These are phyloP conservation scores for Saccostrea echinata DNA, from an alignment of 1,140 invertebrate genomes.

Conservation along the genomic window DNA sequence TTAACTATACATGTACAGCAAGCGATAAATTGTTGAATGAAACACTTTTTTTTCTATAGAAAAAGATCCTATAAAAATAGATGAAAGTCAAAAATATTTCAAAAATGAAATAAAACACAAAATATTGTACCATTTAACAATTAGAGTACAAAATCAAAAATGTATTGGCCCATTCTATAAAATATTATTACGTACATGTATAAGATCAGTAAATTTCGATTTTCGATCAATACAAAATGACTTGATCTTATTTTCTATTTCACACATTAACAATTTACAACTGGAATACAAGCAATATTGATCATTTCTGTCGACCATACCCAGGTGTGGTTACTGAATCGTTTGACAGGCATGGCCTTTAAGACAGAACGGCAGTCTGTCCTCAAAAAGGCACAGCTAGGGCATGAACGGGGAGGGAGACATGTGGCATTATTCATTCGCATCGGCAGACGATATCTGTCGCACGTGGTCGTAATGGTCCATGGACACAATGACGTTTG, in stretches of 20 bases:
- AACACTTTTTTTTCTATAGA: too few species aligned
- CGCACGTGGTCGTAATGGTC: neutral
- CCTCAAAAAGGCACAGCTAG: neutral
- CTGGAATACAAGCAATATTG: neutral
- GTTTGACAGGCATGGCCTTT: neutral
- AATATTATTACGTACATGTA: too few species aligned
- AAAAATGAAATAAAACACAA: too few species aligned
- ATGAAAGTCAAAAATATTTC: too few species aligned
- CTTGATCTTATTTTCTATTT: neutral
- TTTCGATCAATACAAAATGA: too few species aligned
- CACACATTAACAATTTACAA: neutral
- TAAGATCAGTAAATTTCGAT: too few species aligned
- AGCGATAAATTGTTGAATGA: too few species aligned
- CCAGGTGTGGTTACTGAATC: neutral
- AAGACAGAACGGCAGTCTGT: neutral
- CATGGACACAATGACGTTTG: conserved; percentile 11
- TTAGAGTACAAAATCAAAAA: too few species aligned
- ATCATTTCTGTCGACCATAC: neutral
- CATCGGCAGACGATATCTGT: neutral
- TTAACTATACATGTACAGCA: too few species aligned
- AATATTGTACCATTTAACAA: too few species aligned
- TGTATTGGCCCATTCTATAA: too few species aligned
- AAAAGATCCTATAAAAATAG: too few species aligned
- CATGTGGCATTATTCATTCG: conserved; percentile 17
- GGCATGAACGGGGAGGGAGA: neutral